Conservation (phyloP, 2,888 invertebrate genomes). For the Ypsolopha scabrella region DNA sequence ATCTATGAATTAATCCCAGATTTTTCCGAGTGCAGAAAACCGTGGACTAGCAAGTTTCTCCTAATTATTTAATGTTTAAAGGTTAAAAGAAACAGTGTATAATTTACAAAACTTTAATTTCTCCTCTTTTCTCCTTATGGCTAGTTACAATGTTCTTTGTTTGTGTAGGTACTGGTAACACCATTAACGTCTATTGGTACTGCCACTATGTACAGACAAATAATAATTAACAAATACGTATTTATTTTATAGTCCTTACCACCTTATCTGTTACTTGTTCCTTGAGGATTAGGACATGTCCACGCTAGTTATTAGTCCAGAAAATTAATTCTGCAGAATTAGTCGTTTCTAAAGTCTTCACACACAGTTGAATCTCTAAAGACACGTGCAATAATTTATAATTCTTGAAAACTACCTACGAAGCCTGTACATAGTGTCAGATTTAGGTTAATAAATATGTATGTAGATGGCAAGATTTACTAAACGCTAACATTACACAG, state of each 20-base stretch:
- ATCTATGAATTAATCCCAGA: too few relatives aligned
- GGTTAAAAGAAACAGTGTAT: conserved; percentile 10
- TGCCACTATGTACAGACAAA: conserved; percentile 3
- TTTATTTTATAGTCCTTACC: background rate
- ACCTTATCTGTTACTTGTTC: too few relatives aligned
- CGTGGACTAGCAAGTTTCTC: too few relatives aligned
- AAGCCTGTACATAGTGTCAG: background rate
- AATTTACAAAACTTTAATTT: conserved; percentile 65
- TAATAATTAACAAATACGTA: background rate
- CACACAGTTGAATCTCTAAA: too few relatives aligned
- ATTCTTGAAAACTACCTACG: background rate
- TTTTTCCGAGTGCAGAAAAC: too few relatives aligned
- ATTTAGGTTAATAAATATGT: conserved; percentile 38
- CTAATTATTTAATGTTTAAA: too few relatives aligned
- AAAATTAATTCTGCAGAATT: too few relatives aligned
- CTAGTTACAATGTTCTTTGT: conserved; percentile 50
- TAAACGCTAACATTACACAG: conserved; percentile 61
- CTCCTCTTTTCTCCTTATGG: conserved; percentile 54
- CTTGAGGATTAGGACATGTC: too few relatives aligned
- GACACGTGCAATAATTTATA: too few relatives aligned
- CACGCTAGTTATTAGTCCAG: too few relatives aligned
- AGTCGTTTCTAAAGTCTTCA: too few relatives aligned
- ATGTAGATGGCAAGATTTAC: conserved; percentile 59
- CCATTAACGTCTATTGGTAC: conserved; percentile 43
- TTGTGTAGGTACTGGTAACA: conserved; percentile 64